Base-by-base conservation (phyloP, 2,888 invertebrate genomes). In the Caenorhabditis sp. region DNA sequence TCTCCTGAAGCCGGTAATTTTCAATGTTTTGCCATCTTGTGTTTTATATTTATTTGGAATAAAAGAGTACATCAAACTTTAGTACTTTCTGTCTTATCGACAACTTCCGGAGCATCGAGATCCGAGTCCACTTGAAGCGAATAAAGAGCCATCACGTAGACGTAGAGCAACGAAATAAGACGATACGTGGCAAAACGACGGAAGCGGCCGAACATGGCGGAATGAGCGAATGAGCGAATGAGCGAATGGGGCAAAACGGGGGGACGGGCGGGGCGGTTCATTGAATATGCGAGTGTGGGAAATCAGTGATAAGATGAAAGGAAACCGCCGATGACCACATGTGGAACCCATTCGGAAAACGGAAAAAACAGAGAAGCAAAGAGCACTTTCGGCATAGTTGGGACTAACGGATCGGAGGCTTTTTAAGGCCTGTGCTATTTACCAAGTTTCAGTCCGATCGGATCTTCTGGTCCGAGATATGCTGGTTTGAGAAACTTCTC, bases 161-260 rank as follows among this genome's bases (percentile, higher is more conserved):
- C 32, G 13, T 66, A 66, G 27, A 56, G 30, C 13, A 66, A 39
- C 4, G 66, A 66, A 50, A 66, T 66, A 2, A 66, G 41, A 24
- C 66, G 66, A 32, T 41, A 66, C n/a, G 56, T 66, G 50, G 66
- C 56, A n/a, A 56, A 56, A 24, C 56, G 56, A 20, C 66, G 66
- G 24, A 66, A 66, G 1, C 66, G 66, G 8, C 66, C 66, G 24
- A 66, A 58, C 66, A 66, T 66, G 43, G 2, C 11, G 15, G 43
- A 22, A 22, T 17, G 43, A n/a, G n/a, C n/a, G n/a, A n/a, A n/a
- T n/a, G n/a, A n/a, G n/a, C n/a, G n/a, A n/a, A n/a, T n/a, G n/a
- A n/a, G n/a, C n/a, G n/a, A n/a, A n/a, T n/a, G n/a, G n/a, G n/a
- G n/a, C n/a, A n/a, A n/a, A n/a, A n/a, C n/a, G n/a, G n/a, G n/a